Conservation (phyloP, 2,888 invertebrate species). For the Rhagonycha lutea region DNA sequence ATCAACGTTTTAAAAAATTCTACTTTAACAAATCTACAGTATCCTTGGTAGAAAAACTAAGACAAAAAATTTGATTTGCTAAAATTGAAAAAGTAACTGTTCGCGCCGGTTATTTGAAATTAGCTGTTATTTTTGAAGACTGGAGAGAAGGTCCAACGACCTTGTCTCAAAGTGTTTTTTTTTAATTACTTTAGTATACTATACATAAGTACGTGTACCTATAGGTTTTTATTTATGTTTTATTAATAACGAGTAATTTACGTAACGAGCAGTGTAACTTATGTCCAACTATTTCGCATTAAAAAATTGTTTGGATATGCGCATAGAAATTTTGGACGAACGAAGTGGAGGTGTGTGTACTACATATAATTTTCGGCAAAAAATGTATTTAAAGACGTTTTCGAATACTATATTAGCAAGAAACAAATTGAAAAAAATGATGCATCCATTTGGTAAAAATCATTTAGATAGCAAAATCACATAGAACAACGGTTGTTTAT, state of each 20-base stretch:
- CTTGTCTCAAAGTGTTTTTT: background rate
- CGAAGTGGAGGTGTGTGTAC: too few species aligned
- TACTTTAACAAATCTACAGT: background rate
- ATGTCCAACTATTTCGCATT: background rate
- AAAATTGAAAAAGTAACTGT: background rate
- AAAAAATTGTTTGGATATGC: too few species aligned
- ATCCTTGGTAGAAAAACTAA: background rate
- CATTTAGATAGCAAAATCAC: constrained; percentile 25
- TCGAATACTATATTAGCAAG: background rate
- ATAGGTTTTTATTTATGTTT: background rate
- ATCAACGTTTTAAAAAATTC: too few species aligned
- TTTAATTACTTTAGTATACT: background rate
- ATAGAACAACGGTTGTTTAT: constrained; percentile 15
- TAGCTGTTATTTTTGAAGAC: background rate
- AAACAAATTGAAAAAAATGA: constrained; percentile 16
- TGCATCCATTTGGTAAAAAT: constrained; percentile 20
- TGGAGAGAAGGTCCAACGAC: background rate
- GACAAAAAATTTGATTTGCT: background rate
- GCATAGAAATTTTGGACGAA: background rate
- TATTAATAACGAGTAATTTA: background rate
- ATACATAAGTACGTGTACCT: background rate
- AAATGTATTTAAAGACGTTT: too few species aligned
- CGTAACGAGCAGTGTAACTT: background rate
- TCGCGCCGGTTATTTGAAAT: background rate
- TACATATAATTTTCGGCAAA: too few species aligned